These are phyloP conservation scores for Hydractinia echinata DNA, from an alignment of 30 jellyfish, hydroid and myxozoan species.

Conservation along the genomic window DNA sequence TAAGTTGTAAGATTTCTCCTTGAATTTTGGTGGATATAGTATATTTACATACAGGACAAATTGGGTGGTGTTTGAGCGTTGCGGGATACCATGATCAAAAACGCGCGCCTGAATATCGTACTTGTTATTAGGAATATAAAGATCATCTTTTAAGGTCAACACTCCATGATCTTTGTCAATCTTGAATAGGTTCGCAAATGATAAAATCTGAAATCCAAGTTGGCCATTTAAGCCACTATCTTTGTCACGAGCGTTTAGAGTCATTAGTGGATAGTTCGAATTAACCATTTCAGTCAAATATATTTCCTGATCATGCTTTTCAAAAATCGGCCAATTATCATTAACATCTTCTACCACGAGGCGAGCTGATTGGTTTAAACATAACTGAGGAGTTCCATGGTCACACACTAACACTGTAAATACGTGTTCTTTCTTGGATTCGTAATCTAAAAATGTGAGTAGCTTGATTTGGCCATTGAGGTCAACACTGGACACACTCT, in stretches of 20 bases:
- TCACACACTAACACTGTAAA: slow-evolving; percentile 8
- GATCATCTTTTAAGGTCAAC: not conserved
- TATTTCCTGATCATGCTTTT: not conserved
- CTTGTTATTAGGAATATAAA: not conserved
- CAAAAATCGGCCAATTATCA: slow-evolving; percentile 20
- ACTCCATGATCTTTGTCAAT: not conserved
- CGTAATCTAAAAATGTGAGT: not conserved
- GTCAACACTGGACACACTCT: not conserved
- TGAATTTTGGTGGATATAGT: slow-evolving; percentile 17
- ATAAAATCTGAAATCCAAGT: not conserved
- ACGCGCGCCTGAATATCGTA: not conserved
- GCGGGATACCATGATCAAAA: slow-evolving; percentile 19
- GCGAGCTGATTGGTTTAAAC: not conserved
- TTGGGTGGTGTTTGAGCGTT: not conserved
- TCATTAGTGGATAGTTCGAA: not conserved
- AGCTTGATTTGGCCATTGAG: not conserved
- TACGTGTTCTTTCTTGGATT: not conserved
- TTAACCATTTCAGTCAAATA: not conserved
- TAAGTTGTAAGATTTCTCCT: too few species aligned
- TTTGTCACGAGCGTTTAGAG: slow-evolving; percentile 7
- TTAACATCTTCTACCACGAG: not conserved
- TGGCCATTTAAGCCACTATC: slow-evolving; percentile 21
- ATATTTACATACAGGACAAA: not conserved
- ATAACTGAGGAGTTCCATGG: not conserved
- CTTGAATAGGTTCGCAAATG: not conserved